Evolutionary conservation across 1,140 invertebrate species (phyloP), one percentile per base, ranked within the genome.

Genomic region (Ceratosolen solmsi): DNA sequence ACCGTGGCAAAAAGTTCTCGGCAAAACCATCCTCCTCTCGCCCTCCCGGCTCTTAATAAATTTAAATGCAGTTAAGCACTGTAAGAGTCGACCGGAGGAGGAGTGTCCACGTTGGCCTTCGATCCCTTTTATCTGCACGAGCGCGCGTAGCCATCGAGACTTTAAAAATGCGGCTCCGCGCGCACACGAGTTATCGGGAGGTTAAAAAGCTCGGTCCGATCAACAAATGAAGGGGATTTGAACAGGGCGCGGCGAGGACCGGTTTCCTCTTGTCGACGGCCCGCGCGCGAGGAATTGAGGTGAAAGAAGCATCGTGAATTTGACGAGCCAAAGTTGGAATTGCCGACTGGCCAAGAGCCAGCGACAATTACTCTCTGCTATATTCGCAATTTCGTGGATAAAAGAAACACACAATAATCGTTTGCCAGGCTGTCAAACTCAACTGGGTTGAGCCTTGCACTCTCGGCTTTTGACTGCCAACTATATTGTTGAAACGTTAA

Each of bases 211-310:
- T n/a, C n/a, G n/a, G n/a, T n/a, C n/a, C n/a, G n/a, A n/a, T n/a
- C n/a, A n/a, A n/a, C n/a, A n/a, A n/a, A n/a, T n/a, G n/a, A n/a
- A n/a, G n/a, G n/a, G n/a, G n/a, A n/a, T n/a, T n/a, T n/a, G n/a
- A n/a, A n/a, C 5, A 13, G 20, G 11, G 11, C 20, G 11, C 54
- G 17, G 20, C 20, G 2, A 22, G 20, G 51, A 75, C 73, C 73
- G 73, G 74, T 76, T 76, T n/a, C n/a, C 36, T n/a, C 36, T 70
- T 25, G 9, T n/a, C n/a, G n/a, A n/a, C n/a, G n/a, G 30, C 17
- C 60, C 60, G 3, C 13, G 30, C 7, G 17, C 20, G 22, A 38
- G 33, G 15, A 38, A n/a, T 27, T 27, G 60, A 63, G 60, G 60
- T 4, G 20, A n/a, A 68, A n/a, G 63, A 68, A 68, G 13, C 13